Evolutionary conservation across 2,113 vertebrate genomes (phyloP), one percentile per base, ranked within the genome.

Genomic region (Bufo gargarizans): DNA sequence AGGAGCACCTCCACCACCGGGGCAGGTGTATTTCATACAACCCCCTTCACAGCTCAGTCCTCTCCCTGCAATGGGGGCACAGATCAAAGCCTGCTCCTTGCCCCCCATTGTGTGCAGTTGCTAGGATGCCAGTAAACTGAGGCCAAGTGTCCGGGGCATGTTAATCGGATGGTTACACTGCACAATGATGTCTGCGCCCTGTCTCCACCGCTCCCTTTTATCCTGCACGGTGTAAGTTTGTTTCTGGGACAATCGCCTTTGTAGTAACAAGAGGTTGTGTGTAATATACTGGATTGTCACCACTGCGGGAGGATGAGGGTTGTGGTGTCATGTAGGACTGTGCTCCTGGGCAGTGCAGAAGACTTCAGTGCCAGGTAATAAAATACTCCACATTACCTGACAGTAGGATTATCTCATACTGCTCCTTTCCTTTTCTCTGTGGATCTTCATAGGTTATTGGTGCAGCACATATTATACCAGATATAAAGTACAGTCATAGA

Each of bases 61-160:
- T 45, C 7, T 92, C 91, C 93, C 92, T 92, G 95, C 92, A 95
- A 95, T 93, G 93, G 95, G 94, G 93, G 91, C 92, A 96, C 92
- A 96, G 95, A 97, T 97, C 96, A 97, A 97, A 96, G 93, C 90
- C 92, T 87, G 84, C 80, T 84, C 91, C 90, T 90, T 93, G 91
- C 92, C 93, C 92, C 92, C 33, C 93, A 96, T 97, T 97, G 95
- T 96, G 91, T 91, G 91, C 91, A 91, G 95, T 96, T 98, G 95
- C 95, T 95, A 94, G 94, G 95, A 95, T 92, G 89, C 91, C 71
- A 22, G 77, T 91, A 91, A 92, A 93, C 92, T 79, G 92, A 93
- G 94, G 90, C 92, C 93, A 94, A 93, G 91, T 93, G 91, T 93
- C 91, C 90, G 92, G 90, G 90, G 91, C 93, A 92, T 94, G 94